Conservation (phyloP, 2,113 vertebrate genomes). For the Dissostichus mawsoni region DNA sequence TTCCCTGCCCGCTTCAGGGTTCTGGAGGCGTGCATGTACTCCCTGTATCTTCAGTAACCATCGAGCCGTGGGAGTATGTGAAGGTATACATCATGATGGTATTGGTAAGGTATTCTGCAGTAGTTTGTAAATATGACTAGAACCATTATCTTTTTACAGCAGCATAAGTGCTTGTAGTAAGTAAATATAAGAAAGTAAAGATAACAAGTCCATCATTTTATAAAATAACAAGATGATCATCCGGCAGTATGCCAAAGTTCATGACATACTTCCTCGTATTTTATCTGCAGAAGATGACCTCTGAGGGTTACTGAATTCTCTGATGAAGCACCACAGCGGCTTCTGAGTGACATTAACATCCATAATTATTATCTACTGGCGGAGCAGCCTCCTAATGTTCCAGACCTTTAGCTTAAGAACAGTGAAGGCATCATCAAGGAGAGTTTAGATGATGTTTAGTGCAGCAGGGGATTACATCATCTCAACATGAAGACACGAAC, state of each 20-base stretch:
- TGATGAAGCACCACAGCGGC: not conserved
- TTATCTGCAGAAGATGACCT: constrained; percentile 2
- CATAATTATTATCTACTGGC: not conserved
- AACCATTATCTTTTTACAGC: no score
- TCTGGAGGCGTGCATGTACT: no score
- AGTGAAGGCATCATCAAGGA: not conserved
- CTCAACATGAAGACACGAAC: not conserved
- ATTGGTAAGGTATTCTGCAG: no score
- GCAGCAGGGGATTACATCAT: not conserved
- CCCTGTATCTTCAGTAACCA: no score
- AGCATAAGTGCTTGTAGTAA: no score
- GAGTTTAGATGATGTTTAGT: not conserved
- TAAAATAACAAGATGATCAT: not conserved
- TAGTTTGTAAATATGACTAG: no score
- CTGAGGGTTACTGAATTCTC: not conserved
- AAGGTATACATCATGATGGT: not conserved
- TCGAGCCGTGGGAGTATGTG: not conserved
- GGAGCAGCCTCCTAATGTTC: constrained; percentile 4
- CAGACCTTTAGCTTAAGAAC: not conserved
- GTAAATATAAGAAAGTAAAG: not conserved
- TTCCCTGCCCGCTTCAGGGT: no score
- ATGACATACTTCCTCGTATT: not conserved
- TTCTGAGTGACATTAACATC: constrained; percentile 1
- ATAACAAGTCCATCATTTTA: not conserved
- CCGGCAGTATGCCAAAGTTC: not conserved